These are phyloP conservation scores for Myanophis thanlyinensis DNA, from an alignment of 2,113 vertebrate genomes.

Conservation along the genomic window DNA sequence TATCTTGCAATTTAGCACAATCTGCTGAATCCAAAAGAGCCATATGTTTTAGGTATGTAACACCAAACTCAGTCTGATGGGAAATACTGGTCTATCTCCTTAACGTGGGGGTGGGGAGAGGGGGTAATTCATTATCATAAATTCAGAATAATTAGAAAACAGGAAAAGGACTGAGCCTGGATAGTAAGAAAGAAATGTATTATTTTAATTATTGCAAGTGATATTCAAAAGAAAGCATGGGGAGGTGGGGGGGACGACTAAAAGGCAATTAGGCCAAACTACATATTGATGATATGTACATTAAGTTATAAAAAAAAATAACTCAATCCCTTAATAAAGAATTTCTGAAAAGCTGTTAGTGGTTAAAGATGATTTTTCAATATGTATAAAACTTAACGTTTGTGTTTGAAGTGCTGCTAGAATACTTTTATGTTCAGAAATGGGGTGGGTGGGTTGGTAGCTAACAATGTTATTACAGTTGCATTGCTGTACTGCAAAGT, in stretches of 20 bases:
- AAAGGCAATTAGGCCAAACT: neutral
- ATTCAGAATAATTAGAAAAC: neutral
- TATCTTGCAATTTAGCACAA: neutral
- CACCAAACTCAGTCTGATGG: neutral
- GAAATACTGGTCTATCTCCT: neutral
- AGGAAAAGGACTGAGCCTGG: neutral
- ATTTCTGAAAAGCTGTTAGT: neutral
- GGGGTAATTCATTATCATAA: neutral
- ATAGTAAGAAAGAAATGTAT: neutral
- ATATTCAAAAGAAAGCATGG: neutral
- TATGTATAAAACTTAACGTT: neutral
- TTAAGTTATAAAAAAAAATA: neutral
- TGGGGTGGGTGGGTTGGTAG: too few relatives aligned
- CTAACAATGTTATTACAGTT: neutral
- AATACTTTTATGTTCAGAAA: neutral
- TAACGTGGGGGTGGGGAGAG: neutral
- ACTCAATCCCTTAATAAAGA: neutral
- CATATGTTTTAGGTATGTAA: neutral
- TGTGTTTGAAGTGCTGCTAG: neutral
- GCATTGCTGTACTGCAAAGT: neutral
- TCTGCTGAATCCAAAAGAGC: neutral
- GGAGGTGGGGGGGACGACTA: too few relatives aligned
- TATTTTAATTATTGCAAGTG: neutral
- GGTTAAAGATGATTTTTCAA: neutral
- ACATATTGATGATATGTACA: neutral